A percentile compares a stretch with the other conserved stretches of the same genome.
These are phyloP conservation scores for Myotis davidii DNA, from an alignment of 2,113 vertebrate species.

Conservation along the genomic window DNA sequence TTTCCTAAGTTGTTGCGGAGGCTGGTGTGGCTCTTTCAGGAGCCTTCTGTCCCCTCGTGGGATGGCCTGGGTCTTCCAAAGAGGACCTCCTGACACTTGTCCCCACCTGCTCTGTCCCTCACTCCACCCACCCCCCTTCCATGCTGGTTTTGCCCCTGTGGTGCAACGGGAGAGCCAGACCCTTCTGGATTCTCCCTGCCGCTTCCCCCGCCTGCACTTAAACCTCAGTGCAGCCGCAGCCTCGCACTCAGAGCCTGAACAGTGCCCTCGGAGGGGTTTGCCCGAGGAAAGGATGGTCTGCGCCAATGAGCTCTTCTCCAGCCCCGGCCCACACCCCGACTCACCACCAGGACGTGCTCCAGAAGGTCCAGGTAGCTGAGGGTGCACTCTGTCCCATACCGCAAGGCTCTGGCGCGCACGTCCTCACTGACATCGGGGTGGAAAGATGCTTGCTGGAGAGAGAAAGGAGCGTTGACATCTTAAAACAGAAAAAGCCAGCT, in stretches of 20 bases:
- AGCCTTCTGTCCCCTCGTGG: background rate
- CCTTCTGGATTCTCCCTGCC: background rate
- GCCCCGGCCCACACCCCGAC: background rate
- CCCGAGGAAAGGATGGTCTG: background rate
- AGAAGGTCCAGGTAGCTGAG: slow-evolving; percentile 94
- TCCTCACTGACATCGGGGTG: slow-evolving; percentile 93
- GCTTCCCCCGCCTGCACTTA: background rate
- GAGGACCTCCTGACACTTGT: background rate
- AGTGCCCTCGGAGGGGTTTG: background rate
- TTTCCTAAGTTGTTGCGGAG: background rate
- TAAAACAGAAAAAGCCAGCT: background rate
- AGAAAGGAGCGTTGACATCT: slow-evolving; percentile 17
- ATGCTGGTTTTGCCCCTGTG: background rate
- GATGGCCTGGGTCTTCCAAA: background rate
- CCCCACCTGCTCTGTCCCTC: no score
- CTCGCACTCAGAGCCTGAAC: background rate
- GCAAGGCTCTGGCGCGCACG: slow-evolving; percentile 90
- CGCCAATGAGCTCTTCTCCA: background rate
- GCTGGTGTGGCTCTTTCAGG: background rate
- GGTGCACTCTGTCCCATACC: slow-evolving; percentile 94
- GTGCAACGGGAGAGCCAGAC: background rate
- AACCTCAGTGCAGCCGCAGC: background rate
- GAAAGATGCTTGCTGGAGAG: slow-evolving; percentile 93
- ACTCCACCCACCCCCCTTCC: background rate
- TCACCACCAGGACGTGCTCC: slow-evolving; percentile 96